Evolutionary conservation across 2,113 vertebrate genomes (phyloP).

Genomic region (Neofelis nebulosa): DNA sequence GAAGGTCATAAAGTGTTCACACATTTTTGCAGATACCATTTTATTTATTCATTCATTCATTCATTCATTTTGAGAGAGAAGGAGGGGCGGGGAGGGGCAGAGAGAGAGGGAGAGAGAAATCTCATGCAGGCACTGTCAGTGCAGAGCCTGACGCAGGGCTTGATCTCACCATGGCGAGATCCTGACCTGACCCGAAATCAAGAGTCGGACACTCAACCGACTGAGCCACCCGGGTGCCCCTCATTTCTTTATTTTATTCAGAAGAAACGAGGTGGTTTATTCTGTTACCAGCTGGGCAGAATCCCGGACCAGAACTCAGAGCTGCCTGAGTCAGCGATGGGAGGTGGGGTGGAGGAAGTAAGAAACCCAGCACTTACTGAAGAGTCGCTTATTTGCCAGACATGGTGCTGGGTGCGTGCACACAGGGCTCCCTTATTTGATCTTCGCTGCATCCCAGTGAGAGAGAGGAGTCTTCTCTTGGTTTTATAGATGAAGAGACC

Average conservation of each 20-base stretch:
- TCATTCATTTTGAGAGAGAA: too few species aligned
- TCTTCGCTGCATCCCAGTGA: background rate
- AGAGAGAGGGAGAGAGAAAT: too few species aligned
- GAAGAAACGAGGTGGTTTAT: background rate
- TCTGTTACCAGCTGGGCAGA: background rate
- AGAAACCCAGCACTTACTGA: background rate
- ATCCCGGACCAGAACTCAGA: background rate
- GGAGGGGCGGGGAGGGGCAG: too few species aligned
- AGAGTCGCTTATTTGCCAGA: background rate
- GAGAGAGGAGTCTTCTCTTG: background rate
- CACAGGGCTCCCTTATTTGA: rapidly evolving
- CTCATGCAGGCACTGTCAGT: too few species aligned
- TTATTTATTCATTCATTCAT: background rate
- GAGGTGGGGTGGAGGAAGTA: background rate
- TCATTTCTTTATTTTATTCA: background rate
- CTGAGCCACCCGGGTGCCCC: too few species aligned
- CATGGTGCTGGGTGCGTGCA: rapidly evolving
- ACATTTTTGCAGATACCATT: background rate
- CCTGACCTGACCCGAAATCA: too few species aligned
- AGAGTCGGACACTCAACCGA: too few species aligned
- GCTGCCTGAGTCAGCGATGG: background rate
- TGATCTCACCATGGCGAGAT: too few species aligned
- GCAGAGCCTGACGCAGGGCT: too few species aligned
- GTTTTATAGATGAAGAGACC: background rate
- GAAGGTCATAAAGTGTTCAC: background rate